These are phyloP conservation scores for Notarius lentiginosus DNA, from an alignment of 2,113 vertebrate species.

Conservation along the genomic window DNA sequence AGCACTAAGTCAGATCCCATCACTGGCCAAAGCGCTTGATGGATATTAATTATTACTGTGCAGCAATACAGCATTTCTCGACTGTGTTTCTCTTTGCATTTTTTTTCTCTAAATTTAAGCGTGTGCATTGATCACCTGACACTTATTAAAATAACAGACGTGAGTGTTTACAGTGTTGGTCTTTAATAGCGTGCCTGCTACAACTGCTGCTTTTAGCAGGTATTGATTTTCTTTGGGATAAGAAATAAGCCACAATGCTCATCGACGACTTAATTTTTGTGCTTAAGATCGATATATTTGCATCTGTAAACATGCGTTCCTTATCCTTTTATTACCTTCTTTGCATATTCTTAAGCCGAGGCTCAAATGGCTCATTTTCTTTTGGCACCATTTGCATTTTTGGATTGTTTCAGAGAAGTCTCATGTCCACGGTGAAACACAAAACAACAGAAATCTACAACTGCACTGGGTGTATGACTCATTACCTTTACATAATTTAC, in stretches of 20 bases:
- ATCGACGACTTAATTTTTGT: background rate
- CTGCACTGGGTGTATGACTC: background rate
- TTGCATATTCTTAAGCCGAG: background rate
- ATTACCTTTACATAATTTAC: too few species aligned
- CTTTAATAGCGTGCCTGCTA: background rate
- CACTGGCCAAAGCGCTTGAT: conserved; percentile 4
- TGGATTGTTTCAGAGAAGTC: background rate
- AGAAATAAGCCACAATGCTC: background rate
- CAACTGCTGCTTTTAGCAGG: background rate
- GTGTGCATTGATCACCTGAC: background rate
- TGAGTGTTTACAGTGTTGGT: background rate
- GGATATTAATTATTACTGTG: conserved; percentile 20
- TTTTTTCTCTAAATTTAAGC: background rate
- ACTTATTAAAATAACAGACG: conserved; percentile 13
- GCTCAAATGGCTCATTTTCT: background rate
- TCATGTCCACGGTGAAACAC: background rate
- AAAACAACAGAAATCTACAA: background rate
- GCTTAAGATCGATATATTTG: background rate
- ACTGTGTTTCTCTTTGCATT: background rate
- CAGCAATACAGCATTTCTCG: background rate
- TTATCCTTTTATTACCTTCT: background rate
- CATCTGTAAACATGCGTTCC: background rate
- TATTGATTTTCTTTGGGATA: conserved; percentile 1
- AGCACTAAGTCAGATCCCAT: conserved; percentile 18
- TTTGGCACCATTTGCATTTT: background rate